Evolutionary conservation across 1,140 invertebrate genomes (phyloP), one percentile per base, ranked within the genome.

Genomic region (Calliphora vicina): DNA sequence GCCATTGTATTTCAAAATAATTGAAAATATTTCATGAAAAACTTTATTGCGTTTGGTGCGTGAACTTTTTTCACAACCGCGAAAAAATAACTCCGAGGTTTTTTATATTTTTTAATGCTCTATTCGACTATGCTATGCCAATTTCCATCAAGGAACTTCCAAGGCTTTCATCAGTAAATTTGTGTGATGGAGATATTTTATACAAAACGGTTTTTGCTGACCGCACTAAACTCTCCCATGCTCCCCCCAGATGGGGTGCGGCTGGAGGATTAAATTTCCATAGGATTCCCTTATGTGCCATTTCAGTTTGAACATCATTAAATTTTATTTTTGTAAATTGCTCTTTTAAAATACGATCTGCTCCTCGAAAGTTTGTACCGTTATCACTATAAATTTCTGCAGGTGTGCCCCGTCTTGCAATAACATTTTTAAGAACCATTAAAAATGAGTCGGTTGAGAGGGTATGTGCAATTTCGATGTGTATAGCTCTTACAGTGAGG

Each of bases 301-400:
- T 67, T 3, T 72, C 45, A 57, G 45, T n/a, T 57, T 57, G 45
- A 8, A 26, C 71, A 20, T 29, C 1, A 20, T 25, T 9, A 25
- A 29, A 73, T 26, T 73, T 25, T 73, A 73, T 73, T 15, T 73
- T 73, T 26, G 13, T 8, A 8, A 73, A 2, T 25, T 73, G 20
- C 13, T 26, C 71, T 25, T 73, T 73, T 15, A 73, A 25, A 20
- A 73, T 29, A 80, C 72, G 72, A 43, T 84, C 83, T 2, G 83
- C 74, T 12, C 89, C 90, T 5, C 85, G 78, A 84, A 92, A 91
- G 83, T 91, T 90, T 4, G 88, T 91, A n/a, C 90, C 89, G 82
- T 87, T 88, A 81, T 91, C 91, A 20, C 85, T 88, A 78, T 87
- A 87, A n/a, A 91, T 84, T 67, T 87, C 71, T 9, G 50, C 45